Conservation (phyloP, 2,113 vertebrate species). For the Capra hircus region DNA sequence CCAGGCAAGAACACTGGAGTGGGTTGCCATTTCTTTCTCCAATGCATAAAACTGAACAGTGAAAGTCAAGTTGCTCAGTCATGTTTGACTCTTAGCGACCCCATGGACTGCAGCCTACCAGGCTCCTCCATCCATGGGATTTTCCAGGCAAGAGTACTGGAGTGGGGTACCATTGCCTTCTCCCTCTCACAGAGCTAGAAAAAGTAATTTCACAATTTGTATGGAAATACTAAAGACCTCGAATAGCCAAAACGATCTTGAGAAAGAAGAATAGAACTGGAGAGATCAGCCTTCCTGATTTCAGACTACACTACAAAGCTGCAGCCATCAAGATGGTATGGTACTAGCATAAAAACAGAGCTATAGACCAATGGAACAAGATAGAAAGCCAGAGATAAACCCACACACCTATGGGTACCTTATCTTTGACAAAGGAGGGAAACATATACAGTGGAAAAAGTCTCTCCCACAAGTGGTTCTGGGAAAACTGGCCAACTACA, state of each 20-base stretch:
- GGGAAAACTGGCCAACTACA: neutral
- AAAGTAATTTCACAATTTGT: neutral
- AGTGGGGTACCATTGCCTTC: too few relatives aligned
- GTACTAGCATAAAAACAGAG: neutral
- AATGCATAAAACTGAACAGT: too few relatives aligned
- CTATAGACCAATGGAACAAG: neutral
- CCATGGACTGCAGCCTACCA: too few relatives aligned
- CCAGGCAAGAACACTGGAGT: too few relatives aligned
- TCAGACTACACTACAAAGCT: neutral
- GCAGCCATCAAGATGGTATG: neutral
- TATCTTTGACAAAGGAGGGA: neutral
- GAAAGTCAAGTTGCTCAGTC: too few relatives aligned
- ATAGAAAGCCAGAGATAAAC: neutral
- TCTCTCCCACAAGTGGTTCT: neutral
- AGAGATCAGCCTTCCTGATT: neutral
- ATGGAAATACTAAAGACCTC: neutral
- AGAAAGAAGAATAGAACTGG: neutral
- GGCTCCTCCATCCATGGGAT: too few relatives aligned
- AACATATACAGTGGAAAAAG: neutral
- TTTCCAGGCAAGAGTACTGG: too few relatives aligned
- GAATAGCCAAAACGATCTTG: neutral
- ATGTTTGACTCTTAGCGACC: too few relatives aligned
- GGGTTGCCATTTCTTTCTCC: too few relatives aligned
- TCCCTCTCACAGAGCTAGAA: neutral
- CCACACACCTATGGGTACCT: neutral